Evolutionary conservation across 2,113 vertebrate genomes (phyloP), one percentile per base, ranked within the genome.

Genomic region (Lagopus leucura): DNA sequence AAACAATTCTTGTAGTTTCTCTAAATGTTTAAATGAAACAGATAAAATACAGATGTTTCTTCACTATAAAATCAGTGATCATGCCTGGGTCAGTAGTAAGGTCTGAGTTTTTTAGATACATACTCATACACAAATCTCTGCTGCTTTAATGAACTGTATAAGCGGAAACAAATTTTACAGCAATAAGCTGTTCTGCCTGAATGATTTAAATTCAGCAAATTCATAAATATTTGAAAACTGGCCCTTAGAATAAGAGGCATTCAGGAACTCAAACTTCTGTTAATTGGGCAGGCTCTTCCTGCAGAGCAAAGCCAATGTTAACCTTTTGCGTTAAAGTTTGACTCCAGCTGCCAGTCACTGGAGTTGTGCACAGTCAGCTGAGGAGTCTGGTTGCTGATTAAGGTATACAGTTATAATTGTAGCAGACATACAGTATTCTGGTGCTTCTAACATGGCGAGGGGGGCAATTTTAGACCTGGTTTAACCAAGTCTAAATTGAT

Each of bases 21-120:
- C 80, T 61, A 73, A 77, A 71, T 67, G 24, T 83, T 93, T 88
- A 90, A 88, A 83, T 13, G 57, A 83, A 90, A 81, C 47, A 90
- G 82, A 83, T 83, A 94, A 88, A 95, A 93, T 75, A 60, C 93
- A 84, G 80, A 90, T 92, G 76, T 93, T 93, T 93, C 90, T 92
- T 88, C 70, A 94, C 69, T 61, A 69, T 88, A 88, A 86, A 92
- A 88, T 75, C 89, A 96, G 65, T 94, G 79, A 69, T 86, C 76
- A 69, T 72, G 58, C 36, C 58, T 76, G 82, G 82, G 65, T 86
- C 82, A 83, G 89, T 90, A 74, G 64, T 52, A 81, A 32, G 43
- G 32, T 86, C 69, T 88, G 69, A 74, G 52, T 61, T 88, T 91
- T 86, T 88, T 52, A 82, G 50, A 61, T 81, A 75, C 2, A 84